Base-by-base conservation (phyloP, 2,888 invertebrate genomes). In the Harpalus rubripes region DNA sequence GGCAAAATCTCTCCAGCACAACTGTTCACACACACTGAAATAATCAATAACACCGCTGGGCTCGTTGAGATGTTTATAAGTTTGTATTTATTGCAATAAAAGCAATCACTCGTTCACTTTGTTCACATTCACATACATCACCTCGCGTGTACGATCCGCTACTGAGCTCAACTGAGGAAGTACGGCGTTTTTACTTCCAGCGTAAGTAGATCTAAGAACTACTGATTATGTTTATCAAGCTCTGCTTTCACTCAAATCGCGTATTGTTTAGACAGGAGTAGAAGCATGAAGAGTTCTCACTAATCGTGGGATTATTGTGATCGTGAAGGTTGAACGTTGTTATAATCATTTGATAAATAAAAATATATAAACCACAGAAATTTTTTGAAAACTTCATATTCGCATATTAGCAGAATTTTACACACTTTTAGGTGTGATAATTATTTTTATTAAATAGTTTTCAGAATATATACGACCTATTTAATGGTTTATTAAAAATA, bases 111-210 rank as follows among this genome's bases (percentile, higher is more conserved):
- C 26, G 58, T 41, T 26, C 59, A 83, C 44, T 74, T 18, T 39
- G 74, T 32, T 74, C 41, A 83, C 72, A 72, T 58, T 26, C 58
- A 82, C 76, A 52, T 52, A 78, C 84, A 78, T 76, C 63, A 52
- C 44, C 72, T 41, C 72, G 72, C 72, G 65, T 78, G 65, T 84
- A 52, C 78, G 22, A 58, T 78, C 32, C 78, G 65, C 84, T 78
- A 84, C 84, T 84, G 84, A 74, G 52, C 18, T 1, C 65, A 15
- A 41, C n/a, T 15, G 18, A 84, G 76, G 78, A 84, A 84, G 78
- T 84, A 32, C 61, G 32, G 58, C 74, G 72, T 84, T 84, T 83
- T 84, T 78, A 84, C 84, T 63, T 76, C 84, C 78, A 63, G 65
- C 58, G 78, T 63, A 84, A 78, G 78, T 83, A 83, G 61, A 82